Evolutionary conservation across 2,797 vertebrate species (phyloP), one percentile per base, ranked within the genome.

Genomic region (Oreochromis grahami): DNA sequence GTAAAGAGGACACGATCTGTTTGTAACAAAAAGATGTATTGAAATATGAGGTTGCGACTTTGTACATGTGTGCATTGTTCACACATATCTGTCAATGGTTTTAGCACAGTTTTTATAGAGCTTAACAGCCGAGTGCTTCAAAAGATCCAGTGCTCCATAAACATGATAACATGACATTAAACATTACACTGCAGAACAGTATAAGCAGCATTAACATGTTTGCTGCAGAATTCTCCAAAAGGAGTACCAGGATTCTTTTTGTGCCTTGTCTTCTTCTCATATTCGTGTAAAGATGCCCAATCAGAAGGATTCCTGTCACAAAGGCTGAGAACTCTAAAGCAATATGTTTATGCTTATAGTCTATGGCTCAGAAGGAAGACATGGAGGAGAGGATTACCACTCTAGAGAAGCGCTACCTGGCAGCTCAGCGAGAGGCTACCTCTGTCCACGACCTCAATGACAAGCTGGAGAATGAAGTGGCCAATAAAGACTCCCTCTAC

Each of bases 341-440:
- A 9, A 11, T 32, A 6, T 83, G 14, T 88, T 9, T 89, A 63
- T 88, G n/a, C 58, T 2, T 65, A 0, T 7, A 99, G 98, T 98
- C 98, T 2, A 95, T 98, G 95, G 98, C 98, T 86, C 98, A 99
- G 92, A 99, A 99, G 91, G 98, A 99, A 4, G 98, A 99, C 88
- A 99, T 99, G 98, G 98, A 99, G 89, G 98, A 99, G 94, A 97
- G 98, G 80, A 99, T 99, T 89, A 99, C 98, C 24, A 99, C 98
- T 10, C 96, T 99, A 38, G 98, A 99, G 95, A 99, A 99, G 91
- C 98, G 98, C 91, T 99, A 99, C 97, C 97, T 99, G 91, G 98
- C 98, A 0, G 98, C 98, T 74, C 98, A 99, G 92, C 97, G 98
- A 79, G 98, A 99, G 95, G 98, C 98, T 53, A 99, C 98, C 50